Base-by-base conservation (phyloP, 1,140 invertebrate species). In the Achroia grisella region DNA sequence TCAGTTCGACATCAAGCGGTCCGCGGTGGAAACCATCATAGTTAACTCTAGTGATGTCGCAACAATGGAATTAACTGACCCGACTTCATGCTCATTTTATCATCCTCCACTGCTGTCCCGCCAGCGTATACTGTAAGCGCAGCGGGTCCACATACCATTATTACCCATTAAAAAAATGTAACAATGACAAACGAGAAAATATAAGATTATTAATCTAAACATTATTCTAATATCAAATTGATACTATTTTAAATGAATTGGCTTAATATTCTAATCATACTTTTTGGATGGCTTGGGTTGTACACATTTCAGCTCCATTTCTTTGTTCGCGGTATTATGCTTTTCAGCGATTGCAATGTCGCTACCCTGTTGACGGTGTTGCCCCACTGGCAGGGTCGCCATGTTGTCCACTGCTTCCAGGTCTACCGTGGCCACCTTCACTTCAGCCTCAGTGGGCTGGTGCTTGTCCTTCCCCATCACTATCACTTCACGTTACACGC, bases 381-480 rank as follows among this genome's bases (percentile, higher is more conserved):
- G 89, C 37, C 88, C 90, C 17, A 94, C 93, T 40, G 93, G 93
- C 74, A 95, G 88, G 6, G 93, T 95, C 58, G 93, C 93, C 90
- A 93, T 94, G 76, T 94, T 94, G 86, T 94, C 93, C 49, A 92
- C 90, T 39, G 92, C 88, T 80, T 94, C 93, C 62, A 93, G 89
- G 76, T 94, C 93, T 51, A 95, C 93, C 29, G 93, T 95, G 54
- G 93, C 92, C 78, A 95, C 92, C 58, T 94, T 94, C 79, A 94
- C 91, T 86, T 95, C 93, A 76, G 91, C 91, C 55, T 87, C 83
- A 12, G 73, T 73, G 15, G 78, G 75, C 66, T 66, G 76, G 28
- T 82, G 76, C 70, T 85, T 86, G 29, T 87, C 86, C 47, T 86
- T 86, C 55, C 82, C 86, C 86, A 87, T 87, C 43, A 56, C 58